Evolutionary conservation across 1,140 invertebrate species (phyloP), one percentile per base, ranked within the genome.

Genomic region (Scaptomyza hsui): DNA sequence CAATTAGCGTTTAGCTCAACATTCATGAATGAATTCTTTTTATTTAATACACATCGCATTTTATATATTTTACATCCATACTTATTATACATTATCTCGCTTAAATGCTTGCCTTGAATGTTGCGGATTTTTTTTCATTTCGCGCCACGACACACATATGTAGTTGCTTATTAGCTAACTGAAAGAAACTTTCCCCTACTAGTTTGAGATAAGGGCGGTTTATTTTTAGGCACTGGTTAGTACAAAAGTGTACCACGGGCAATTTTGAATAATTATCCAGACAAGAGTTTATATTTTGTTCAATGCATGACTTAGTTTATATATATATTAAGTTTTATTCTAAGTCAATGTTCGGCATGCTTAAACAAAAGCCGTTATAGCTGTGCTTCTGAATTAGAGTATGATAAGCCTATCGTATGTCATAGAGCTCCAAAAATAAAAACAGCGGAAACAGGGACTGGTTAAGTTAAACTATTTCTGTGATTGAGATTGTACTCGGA

Each of bases 11-110:
- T 64, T 64, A 76, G 67, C 61, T 70, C 68, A 56, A 70, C 44
- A 70, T 67, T 72, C 42, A 80, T 86, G 69, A 85, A 86, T 86
- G 81, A 73, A 60, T 48, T 70, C 68, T 59, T 74, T 47, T 62
- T 72, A 63, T 72, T 65, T 55, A 49, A 82, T 18, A 45, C 45
- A 47, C 45, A 52, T 71, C 51, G 39, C 37, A 62, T 41, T 39
- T 71, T 26, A 42, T 26, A 49, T 42, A 32, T 42, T 29, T 9
- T 48, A 6, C 13, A 48, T 3, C 10, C 9, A 35, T 19, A 26
- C 41, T 15, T 35, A 39, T 37, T 60, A 73, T 48, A 64, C 61
- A 52, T 74, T 56, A 49, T 75, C 71, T 29, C 48, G 9, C 15
- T 37, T 15, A 42, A 37, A 24, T 39, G 39, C 24, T 73, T 24